Evolutionary conservation across 2,113 vertebrate genomes (phyloP).

Genomic region (Spea bombifrons): DNA sequence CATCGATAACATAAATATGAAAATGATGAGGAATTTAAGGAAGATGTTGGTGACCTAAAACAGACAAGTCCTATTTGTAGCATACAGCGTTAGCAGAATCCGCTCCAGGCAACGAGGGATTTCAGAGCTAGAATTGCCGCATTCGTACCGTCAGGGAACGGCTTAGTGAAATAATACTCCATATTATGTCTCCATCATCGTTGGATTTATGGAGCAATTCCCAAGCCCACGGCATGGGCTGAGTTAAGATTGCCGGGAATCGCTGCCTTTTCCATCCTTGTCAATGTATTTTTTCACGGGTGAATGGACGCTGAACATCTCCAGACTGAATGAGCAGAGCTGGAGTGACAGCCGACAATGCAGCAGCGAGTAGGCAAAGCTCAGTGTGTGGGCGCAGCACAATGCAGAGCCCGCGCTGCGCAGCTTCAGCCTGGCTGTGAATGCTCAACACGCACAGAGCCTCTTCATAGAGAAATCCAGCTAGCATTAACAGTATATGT

Average conservation of each 20-base stretch:
- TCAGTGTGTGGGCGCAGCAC: background rate
- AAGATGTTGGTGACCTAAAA: no score
- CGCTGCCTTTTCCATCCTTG: background rate
- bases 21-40: no score
- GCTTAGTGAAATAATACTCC: background rate
- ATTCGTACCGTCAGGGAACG: background rate
- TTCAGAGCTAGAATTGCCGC: background rate
- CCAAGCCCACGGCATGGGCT: background rate
- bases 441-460: background rate
- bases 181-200: background rate
- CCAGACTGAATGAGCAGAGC: slow-evolving; percentile 3
- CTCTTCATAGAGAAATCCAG: no score
- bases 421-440: background rate
- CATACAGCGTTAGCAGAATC: background rate
- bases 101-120: background rate
- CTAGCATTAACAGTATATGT: no score
- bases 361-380: background rate
- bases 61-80: no score
- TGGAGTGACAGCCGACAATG: slow-evolving; percentile 6
- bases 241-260: background rate
- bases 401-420: background rate
- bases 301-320: slow-evolving; percentile 1
- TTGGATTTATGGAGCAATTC: background rate
- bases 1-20: no score
- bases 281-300: slow-evolving; percentile 19